Percentiles rank a stretch among this genome's conserved stretches.
Conservation (phyloP, 2,797 vertebrate species). For the Otolemur crassicaudatus region DNA sequence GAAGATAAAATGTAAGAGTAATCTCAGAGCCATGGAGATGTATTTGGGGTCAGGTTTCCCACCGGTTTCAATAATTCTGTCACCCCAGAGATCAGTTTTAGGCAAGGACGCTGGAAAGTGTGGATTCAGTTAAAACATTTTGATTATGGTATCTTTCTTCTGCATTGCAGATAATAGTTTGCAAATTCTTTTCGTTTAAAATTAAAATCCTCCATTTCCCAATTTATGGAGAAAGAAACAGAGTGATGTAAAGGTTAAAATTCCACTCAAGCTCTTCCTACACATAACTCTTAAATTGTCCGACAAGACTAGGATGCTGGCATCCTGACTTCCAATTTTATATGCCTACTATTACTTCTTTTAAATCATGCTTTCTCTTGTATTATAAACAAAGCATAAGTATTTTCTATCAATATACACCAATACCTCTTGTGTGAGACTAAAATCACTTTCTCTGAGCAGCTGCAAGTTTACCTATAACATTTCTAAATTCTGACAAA, state of each 20-base stretch:
- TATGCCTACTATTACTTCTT: not conserved
- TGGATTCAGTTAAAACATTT: not conserved
- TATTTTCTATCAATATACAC: not conserved
- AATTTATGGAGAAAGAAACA: conserved; percentile 1
- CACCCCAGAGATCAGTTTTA: not conserved
- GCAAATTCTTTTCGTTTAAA: conserved; percentile 43
- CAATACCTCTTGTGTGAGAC: not conserved
- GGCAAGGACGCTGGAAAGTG: not conserved
- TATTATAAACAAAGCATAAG: not conserved
- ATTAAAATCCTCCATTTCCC: conserved; percentile 4
- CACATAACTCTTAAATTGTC: not conserved
- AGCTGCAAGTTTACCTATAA: not conserved
- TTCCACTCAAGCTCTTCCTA: not conserved
- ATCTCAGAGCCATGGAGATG: not conserved
- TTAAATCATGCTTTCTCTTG: not conserved
- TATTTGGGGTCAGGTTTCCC: conserved; percentile 33
- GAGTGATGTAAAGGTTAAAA: not conserved
- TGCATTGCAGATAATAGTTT: not conserved
- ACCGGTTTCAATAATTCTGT: conserved; percentile 37
- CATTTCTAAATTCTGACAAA: not conserved
- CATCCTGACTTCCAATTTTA: not conserved
- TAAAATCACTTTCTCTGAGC: not conserved
- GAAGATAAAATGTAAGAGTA: conserved; percentile 25
- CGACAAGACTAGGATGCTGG: not conserved
- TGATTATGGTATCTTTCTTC: not conserved